Conservation (phyloP, 2,888 invertebrate species). For the Tinea pellionella region DNA sequence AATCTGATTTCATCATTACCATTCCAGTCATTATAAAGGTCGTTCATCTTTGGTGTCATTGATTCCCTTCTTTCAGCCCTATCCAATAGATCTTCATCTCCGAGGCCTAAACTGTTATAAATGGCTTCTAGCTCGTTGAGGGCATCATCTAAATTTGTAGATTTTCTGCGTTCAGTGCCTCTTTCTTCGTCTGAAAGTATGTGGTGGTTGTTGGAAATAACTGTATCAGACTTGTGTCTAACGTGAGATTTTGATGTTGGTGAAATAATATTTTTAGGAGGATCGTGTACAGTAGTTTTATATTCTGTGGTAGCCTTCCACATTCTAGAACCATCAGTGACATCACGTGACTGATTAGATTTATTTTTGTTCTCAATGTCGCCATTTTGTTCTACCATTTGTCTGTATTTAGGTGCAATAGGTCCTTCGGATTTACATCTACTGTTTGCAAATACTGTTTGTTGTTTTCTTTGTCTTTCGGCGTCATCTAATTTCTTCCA, state of each 20-base stretch:
- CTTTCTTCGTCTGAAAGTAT: constrained; percentile 60
- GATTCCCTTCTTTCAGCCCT: constrained; percentile 81
- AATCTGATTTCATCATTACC: constrained; percentile 59
- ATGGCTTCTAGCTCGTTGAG: constrained; percentile 92
- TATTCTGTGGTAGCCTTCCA: constrained; percentile 64
- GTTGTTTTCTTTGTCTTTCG: constrained; percentile 48
- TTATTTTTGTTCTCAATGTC: constrained; percentile 43
- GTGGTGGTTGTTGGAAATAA: constrained; percentile 42
- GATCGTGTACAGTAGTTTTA: constrained; percentile 50
- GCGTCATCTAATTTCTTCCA: constrained; percentile 73
- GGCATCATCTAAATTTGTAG: constrained; percentile 87
- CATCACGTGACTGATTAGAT: constrained; percentile 37
- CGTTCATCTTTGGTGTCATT: constrained; percentile 65
- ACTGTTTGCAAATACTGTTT: constrained; percentile 39
- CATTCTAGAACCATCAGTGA: constrained; percentile 51
- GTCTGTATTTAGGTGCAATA: constrained; percentile 20
- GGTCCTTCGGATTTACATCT: constrained; percentile 52
- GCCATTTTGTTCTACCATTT: constrained; percentile 19
- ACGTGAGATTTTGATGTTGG: constrained; percentile 51
- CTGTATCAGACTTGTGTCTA: constrained; percentile 60
- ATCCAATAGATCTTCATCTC: constrained; percentile 84
- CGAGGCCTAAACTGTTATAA: constrained; percentile 86
- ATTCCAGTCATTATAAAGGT: constrained; percentile 62
- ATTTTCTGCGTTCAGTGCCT: constrained; percentile 70
- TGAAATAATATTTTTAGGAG: constrained; percentile 38